Evolutionary conservation across 2,888 invertebrate species (phyloP), one percentile per base, ranked within the genome.

Genomic region (Caenorhabditis plicata): DNA sequence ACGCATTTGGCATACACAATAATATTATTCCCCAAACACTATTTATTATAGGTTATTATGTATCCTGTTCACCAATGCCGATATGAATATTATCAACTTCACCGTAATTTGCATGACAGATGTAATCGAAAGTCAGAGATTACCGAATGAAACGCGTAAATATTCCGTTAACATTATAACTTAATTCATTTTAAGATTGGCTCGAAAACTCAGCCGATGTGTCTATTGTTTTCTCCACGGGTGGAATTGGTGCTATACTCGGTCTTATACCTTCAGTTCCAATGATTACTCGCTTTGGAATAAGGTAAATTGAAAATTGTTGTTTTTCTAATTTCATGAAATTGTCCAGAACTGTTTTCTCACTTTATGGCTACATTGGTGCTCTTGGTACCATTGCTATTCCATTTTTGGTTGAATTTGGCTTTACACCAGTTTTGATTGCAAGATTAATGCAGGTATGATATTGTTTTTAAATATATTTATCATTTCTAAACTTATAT

Each of bases 101-200:
- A 64, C 68, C 9, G 64, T 68, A 0, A 68, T 68, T 36, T 68
- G 68, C 44, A 68, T 68, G 68, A 17, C 52, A 4, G 67, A 67
- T 38, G 64, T 67, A 8, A 26, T 57, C 23, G 47, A 55, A 15
- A 46, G 60, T 15, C 27, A 42, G 17, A 20, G 19, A 17, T 13
- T 38, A 2, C 7, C 7, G 15, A 53, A 53, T 46, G 29, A 48
- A 15, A 45, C 60, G 15, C 53, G 58, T 58, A n/a, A 26, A 44
- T 35, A 20, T 17, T 31, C 11, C 3, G 3, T 17, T 15, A 19
- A 19, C 2, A 3, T 13, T 27, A 27, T 27, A 13, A 13, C 19
- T 2, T 25, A 26, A 17, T 19, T 15, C 11, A 38, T 42, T 38
- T 40, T 31, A 43, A 48, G 62, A 64, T 35, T 68, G 68, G 68